Evolutionary conservation across 1,140 invertebrate genomes (phyloP), one percentile per base, ranked within the genome.

Genomic region (Kradibia gibbosae): DNA sequence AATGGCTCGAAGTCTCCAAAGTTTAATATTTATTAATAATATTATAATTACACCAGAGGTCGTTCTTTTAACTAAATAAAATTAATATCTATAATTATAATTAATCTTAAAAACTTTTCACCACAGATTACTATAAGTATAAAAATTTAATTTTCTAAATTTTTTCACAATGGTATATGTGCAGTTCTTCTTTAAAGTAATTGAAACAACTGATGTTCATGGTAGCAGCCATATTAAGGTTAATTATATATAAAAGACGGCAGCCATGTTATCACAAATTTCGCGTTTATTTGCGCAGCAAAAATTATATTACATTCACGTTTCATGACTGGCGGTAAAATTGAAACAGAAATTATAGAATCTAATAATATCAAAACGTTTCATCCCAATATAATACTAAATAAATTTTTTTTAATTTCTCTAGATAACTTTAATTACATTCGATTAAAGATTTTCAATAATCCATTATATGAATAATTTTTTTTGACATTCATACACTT

Each of bases 181-280:
- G 13, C 15, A 45, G 0, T 72, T 45, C 42, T 25, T 31, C 48
- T 42, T 45, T 60, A 20, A 20, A 57, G 17, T 22, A 57, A 60
- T 53, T 28, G 78, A 79, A 79, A 79, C 78, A 80, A 80, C 78
- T 80, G 78, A 74, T 80, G 42, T 79, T 57, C 67, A 79, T 74
- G 70, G 70, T 34, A 36, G 70, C 55, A 36, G 70, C 70, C 70
- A 80, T 80, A 34, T 80, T 62, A 20, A 72, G 34, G 25, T 60
- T 80, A 60, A 57, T 45, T 71, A 10, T 28, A 55, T 34, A 36
- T 73, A 20, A 39, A 34, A 36, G 17, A n/a, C 7, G 34, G 28
- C 60, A n/a, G 25, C 62, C 34, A 39, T 67, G 17, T 39, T 8
- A 67, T 65, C 7, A 5, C 11, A n/a, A 60, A 20, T 39, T 39